phyloP scores from a whole-genome alignment of 2,797 vertebrate species.

The Muscicapa striata region DNA sequence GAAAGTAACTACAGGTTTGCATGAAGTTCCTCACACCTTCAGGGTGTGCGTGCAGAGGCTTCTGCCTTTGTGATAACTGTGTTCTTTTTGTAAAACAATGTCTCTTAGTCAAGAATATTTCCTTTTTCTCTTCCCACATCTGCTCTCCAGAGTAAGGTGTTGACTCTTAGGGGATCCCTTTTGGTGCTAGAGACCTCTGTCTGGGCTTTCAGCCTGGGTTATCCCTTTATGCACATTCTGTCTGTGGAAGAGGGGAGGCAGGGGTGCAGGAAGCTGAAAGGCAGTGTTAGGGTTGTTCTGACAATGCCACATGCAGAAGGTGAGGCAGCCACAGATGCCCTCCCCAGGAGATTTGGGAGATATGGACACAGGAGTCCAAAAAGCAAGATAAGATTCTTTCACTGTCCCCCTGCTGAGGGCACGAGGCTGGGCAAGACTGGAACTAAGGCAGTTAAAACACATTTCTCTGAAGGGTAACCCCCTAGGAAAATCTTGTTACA shows the following conservation, averaged over 20 bases:
- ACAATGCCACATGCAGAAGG: neutral
- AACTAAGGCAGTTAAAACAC: neutral
- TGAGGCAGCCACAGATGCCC: accelerated
- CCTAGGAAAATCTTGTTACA: accelerated
- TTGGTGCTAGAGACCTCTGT: too few species aligned
- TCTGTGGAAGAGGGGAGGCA: neutral
- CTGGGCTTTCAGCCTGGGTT: neutral
- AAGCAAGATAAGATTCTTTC: neutral
- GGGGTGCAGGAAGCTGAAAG: neutral
- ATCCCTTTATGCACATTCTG: too few species aligned
- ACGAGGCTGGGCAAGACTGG: neutral
- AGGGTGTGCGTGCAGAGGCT: too few species aligned
- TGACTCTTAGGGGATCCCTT: too few species aligned
- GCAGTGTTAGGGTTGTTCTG: accelerated
- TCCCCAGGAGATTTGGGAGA: neutral
- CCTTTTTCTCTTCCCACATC: neutral
- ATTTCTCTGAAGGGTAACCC: accelerated
- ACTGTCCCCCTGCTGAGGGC: neutral
- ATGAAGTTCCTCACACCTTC: accelerated
- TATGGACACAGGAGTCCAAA: neutral
- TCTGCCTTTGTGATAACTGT: too few species aligned
- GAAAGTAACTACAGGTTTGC: too few species aligned
- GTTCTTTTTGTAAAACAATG: neutral
- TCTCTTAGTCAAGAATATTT: neutral
- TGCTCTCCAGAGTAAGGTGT: neutral